Evolutionary conservation across 2,797 vertebrate species (phyloP), one percentile per base, ranked within the genome.

Genomic region (Pempheris klunzingeri): DNA sequence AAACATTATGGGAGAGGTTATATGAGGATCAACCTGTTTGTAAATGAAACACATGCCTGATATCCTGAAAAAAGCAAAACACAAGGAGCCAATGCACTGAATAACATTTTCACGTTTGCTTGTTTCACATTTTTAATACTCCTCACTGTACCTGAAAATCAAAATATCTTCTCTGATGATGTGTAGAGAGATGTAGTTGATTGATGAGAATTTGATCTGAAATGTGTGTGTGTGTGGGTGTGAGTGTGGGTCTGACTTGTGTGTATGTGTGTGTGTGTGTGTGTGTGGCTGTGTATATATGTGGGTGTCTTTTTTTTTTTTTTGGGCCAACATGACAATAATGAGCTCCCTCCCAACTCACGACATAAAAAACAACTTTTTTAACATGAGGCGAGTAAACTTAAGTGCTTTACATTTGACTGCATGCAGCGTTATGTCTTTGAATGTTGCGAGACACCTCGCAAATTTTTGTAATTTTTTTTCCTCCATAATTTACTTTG

Each of bases 401-500:
- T 90, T 80, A 94, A 91, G 92, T 93, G 92, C 89, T 92, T 93
- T 90, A 92, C 93, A 93, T 91, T 86, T 89, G 94, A 94, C 94
- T 82, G 90, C 95, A 94, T 95, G 95, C 95, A 94, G 92, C 89
- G 92, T 91, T 87, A 94, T 94, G 94, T 91, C 91, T 90, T 85
- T 87, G 95, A 94, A 94, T 88, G 92, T 92, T 82, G 85, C 88
- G 84, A 94, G 93, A 92, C 88, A 75, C 75, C 87, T 93, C 94
- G 91, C 93, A 77, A 83, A 70, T 80, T 91, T 88, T 93, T 90
- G 87, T 77, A 86, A 61, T 50, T 66, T 81, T 90, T 93, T 93
- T 91, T 91, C 87, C 91, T 88, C 88, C 87, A 93, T 95, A 94
- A 92, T 95, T 96, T 93, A 94, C 91, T 95, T 95, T 93, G 94